Conservation (phyloP, 2,113 vertebrate genomes). For the Oxyura jamaicensis region DNA sequence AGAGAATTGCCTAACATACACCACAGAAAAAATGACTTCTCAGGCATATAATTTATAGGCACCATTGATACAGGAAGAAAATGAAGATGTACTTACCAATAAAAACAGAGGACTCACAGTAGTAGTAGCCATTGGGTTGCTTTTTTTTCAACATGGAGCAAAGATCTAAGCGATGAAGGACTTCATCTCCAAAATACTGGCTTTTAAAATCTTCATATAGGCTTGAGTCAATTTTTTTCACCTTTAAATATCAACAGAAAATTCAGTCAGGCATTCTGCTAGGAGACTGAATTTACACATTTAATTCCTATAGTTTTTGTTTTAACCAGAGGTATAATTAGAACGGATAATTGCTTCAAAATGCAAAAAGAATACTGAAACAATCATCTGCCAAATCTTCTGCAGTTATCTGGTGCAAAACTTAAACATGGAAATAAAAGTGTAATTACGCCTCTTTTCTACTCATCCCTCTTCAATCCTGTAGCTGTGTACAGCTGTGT, state of each 20-base stretch:
- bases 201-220: conserved; percentile 83
- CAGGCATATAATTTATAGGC: not conserved
- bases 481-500: not conserved
- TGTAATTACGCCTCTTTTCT: not conserved
- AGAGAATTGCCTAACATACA: not conserved
- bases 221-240: conserved; percentile 88
- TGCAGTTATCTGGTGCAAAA: not conserved
- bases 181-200: conserved; percentile 89
- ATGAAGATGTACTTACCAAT: conserved; percentile 82
- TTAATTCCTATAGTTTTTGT: not conserved
- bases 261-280: conserved; percentile 2
- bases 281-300: not conserved
- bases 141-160: conserved; percentile 97
- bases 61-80: not conserved
- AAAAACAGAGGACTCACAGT: conserved; percentile 87
- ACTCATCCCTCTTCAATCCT: not conserved
- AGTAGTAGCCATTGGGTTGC: conserved; percentile 90
- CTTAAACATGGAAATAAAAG: not conserved
- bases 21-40: not conserved
- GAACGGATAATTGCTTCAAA: not conserved
- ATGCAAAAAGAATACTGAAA: not conserved
- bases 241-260: conserved; percentile 78
- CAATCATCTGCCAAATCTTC: not conserved
- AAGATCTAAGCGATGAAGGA: conserved; percentile 86
- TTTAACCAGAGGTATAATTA: not conserved